phyloP scores from a whole-genome alignment of 2,113 vertebrate genomes.

The Bufo gargarizans region DNA sequence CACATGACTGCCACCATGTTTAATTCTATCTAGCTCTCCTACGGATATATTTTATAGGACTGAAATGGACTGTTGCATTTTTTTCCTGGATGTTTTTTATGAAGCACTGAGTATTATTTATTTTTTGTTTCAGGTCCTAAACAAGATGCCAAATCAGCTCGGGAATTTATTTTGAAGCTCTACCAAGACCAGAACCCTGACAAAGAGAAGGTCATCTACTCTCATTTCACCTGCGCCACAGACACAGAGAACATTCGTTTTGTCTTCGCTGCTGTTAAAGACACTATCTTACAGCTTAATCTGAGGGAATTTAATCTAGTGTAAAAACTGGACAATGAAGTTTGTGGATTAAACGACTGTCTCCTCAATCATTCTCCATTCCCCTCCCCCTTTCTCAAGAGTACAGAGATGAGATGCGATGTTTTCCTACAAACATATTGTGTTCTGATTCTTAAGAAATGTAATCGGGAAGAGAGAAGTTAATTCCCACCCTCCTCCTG shows the following conservation, averaged over 20 bases:
- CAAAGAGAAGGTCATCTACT: conserved; percentile 84
- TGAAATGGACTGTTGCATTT: no score
- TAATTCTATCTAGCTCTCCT: no score
- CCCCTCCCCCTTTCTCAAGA: background rate
- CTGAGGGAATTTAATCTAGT: conserved; percentile 84
- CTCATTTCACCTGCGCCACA: conserved; percentile 86
- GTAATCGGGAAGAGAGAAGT: conserved; percentile 49
- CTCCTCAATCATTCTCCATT: background rate
- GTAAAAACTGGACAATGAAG: conserved; percentile 61
- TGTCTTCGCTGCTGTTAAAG: conserved; percentile 85
- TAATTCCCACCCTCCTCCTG: conserved; percentile 2
- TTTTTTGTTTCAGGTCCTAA: conserved; percentile 75
- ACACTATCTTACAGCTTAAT: conserved; percentile 88
- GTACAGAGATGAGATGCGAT: conserved; percentile 40
- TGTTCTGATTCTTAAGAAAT: conserved; percentile 45
- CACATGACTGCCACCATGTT: no score
- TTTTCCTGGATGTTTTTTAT: background rate
- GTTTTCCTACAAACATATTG: conserved; percentile 7
- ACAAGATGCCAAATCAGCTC: conserved; percentile 76
- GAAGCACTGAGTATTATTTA: background rate
- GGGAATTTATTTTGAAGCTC: conserved; percentile 87
- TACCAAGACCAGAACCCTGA: conserved; percentile 87
- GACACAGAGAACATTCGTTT: conserved; percentile 90
- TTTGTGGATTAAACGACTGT: conserved; percentile 6
- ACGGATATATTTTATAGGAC: no score